Evolutionary conservation across 2,888 invertebrate genomes (phyloP), one percentile per base, ranked within the genome.

Genomic region (Ormyrus pomaceus): DNA sequence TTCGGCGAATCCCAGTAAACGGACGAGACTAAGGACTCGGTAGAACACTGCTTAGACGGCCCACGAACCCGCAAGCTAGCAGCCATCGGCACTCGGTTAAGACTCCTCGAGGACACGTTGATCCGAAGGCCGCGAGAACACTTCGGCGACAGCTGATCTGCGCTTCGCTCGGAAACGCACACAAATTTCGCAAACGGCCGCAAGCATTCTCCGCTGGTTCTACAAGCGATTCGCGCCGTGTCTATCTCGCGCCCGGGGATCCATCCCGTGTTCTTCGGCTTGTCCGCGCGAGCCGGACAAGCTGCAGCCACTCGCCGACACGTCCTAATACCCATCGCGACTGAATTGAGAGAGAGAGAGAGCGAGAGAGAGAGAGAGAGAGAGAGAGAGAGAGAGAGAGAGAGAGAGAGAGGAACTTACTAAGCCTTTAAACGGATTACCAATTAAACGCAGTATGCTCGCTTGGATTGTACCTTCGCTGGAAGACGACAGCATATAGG

Each of bases 361-460:
- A 19, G 19, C 1, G 19, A 19, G 19, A 19, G 19, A 1, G 19
- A 19, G 19, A 2, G 19, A 19, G 19, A 19, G 19, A 1, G 19
- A 2, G 19, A 19, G 19, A 19, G 19, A 19, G 19, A 19, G 19
- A 19, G 19, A n/a, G n/a, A n/a, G n/a, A 19, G 19, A 19, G 19
- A 0, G 19, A 0, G 19, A 19, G 19, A 19, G 19, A 19, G 19
- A 19, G 19, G 19, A 19, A 19, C 19, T 88, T 87, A 87, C 89
- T 89, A 89, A 90, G 89, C 90, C 89, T 88, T 90, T 90, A 88
- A 90, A 89, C 89, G 89, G 90, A 89, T 90, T 90, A 89, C 87
- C 89, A 90, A 90, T 90, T 89, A 89, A 90, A 90, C 87, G 58
- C 68, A 72, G 66, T 77, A 58, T 77, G 72, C 72, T 77, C 76